Evolutionary conservation across 2,888 invertebrate genomes (phyloP).

Genomic region (Pyrgus malvae): DNA sequence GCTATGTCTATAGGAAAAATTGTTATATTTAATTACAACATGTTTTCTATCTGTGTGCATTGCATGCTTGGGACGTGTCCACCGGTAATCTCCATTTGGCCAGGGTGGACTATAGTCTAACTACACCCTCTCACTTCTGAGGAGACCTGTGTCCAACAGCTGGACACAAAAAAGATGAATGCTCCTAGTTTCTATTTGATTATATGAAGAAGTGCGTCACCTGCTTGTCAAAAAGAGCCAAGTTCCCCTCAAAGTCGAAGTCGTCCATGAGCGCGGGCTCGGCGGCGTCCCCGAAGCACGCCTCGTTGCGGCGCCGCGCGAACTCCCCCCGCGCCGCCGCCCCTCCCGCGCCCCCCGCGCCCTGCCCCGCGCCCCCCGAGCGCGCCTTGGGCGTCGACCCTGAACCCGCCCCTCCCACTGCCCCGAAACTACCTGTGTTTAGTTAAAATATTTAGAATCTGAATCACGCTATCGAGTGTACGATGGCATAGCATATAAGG

Average conservation of each 20-base stretch:
- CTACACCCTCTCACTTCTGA: too few relatives aligned
- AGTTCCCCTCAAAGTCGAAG: slow-evolving; percentile 97
- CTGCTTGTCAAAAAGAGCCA: slow-evolving; percentile 93
- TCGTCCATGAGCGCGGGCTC: slow-evolving; percentile 85
- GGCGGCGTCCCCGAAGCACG: slow-evolving; percentile 89
- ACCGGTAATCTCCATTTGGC: too few relatives aligned
- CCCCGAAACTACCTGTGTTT: background rate
- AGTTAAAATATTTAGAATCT: too few relatives aligned
- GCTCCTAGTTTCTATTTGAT: background rate
- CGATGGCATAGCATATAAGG: too few relatives aligned
- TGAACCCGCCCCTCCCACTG: background rate
- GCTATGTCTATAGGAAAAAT: too few relatives aligned
- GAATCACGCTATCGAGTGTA: too few relatives aligned
- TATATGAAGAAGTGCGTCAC: slow-evolving; percentile 8
- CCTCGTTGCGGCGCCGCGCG: slow-evolving; percentile 84
- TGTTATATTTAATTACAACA: too few relatives aligned
- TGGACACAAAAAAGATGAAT: too few relatives aligned
- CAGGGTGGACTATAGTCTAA: too few relatives aligned
- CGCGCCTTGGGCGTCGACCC: slow-evolving; percentile 1
- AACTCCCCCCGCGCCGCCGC: slow-evolving; percentile 43
- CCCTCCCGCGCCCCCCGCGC: slow-evolving; percentile 83
- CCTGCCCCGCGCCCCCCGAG: slow-evolving; percentile 43
- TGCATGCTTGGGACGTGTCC: too few relatives aligned
- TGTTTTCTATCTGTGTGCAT: too few relatives aligned
- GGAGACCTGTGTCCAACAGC: too few relatives aligned